These are phyloP conservation scores for Aphelocoma californica DNA, from an alignment of 2,797 vertebrate species.

Conservation along the genomic window DNA sequence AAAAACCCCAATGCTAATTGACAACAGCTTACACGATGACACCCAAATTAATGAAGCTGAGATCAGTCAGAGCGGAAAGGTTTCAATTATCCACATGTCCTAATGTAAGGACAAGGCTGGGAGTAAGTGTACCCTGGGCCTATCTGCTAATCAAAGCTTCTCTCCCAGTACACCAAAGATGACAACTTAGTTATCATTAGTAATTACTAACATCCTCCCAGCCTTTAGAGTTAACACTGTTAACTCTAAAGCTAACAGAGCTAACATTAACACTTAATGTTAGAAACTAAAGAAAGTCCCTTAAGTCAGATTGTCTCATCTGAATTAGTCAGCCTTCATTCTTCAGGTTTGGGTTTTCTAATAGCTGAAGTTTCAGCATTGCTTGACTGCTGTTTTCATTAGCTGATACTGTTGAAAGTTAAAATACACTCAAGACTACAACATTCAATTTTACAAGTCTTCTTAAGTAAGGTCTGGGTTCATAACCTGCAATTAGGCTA, in stretches of 20 bases:
- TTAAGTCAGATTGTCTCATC: not conserved
- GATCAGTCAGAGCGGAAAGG: not conserved
- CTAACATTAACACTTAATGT: no score
- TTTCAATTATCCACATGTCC: conserved; percentile 12
- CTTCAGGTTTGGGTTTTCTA: not conserved
- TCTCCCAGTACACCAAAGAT: not conserved
- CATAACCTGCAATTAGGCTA: conserved; percentile 15
- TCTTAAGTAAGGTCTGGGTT: not conserved
- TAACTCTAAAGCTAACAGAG: not conserved
- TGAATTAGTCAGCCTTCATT: not conserved
- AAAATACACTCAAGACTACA: not conserved
- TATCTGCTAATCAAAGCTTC: not conserved
- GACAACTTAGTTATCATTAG: not conserved
- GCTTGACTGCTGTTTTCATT: not conserved
- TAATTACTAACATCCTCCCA: not conserved
- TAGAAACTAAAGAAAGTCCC: not conserved
- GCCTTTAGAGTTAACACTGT: not conserved
- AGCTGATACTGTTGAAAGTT: not conserved
- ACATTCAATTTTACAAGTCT: not conserved
- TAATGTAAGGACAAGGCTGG: not conserved
- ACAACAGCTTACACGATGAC: conserved; percentile 8
- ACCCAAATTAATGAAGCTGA: not conserved
- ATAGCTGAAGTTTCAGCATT: not conserved
- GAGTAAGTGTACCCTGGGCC: not conserved
- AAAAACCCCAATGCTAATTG: conserved; percentile 20